Percentiles rank a stretch among this genome's conserved stretches.
These are phyloP conservation scores for Laothoe populi DNA, from an alignment of 2,888 invertebrate genomes.

Conservation along the genomic window DNA sequence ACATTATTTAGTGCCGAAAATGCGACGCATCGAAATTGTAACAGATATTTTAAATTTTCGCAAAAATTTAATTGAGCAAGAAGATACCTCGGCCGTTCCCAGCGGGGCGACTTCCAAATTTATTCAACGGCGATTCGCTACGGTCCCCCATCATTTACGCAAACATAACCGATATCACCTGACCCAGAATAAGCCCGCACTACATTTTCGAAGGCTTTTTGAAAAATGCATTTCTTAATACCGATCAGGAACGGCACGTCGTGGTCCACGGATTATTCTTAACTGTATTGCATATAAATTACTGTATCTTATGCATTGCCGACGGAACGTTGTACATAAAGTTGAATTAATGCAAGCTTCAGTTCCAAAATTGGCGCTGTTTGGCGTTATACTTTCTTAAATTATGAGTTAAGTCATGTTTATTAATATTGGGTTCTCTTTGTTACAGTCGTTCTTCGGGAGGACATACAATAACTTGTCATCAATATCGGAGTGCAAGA, in stretches of 20 bases:
- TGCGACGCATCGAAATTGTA: constrained; percentile 69
- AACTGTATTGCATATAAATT: constrained; percentile 82
- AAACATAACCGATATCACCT: constrained; percentile 57
- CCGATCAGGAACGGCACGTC: constrained; percentile 64
- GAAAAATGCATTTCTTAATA: constrained; percentile 83
- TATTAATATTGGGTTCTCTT: constrained; percentile 63
- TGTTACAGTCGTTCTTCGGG: constrained; percentile 95
- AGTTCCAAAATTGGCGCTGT: constrained; percentile 61
- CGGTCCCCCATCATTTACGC: constrained; percentile 75
- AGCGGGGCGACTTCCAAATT: constrained; percentile 81
- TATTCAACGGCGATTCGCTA: constrained; percentile 55
- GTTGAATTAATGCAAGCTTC: constrained; percentile 72
- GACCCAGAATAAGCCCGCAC: constrained; percentile 76
- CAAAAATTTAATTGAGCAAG: constrained; percentile 81
- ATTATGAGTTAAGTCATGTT: constrained; percentile 16
- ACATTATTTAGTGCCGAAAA: constrained; percentile 73
- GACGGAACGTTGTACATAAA: constrained; percentile 76
- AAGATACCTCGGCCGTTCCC: constrained; percentile 69
- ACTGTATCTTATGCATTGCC: constrained; percentile 75
- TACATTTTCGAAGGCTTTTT: constrained; percentile 83
- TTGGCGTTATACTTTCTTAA: constrained; percentile 44
- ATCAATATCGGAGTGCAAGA: constrained; percentile 96
- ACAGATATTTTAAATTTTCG: constrained; percentile 81
- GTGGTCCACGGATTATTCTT: constrained; percentile 67
- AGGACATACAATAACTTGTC: constrained; percentile 95